phyloP scores from a whole-genome alignment of 1,140 invertebrate species.

The Belonocnema kinseyi region DNA sequence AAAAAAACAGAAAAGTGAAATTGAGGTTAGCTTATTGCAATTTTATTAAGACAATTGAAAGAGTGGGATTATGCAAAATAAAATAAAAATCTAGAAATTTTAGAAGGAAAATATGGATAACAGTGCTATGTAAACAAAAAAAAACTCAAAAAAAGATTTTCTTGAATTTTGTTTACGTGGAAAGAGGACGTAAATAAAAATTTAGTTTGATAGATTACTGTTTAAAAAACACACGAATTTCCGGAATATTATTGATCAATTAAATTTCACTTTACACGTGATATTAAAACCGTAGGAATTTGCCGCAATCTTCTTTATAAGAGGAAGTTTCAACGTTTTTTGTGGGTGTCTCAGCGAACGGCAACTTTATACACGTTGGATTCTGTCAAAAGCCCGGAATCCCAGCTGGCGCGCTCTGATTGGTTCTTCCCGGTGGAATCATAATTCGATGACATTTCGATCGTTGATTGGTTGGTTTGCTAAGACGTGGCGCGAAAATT shows the following conservation, averaged over 20 bases:
- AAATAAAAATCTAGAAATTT: background rate
- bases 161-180: background rate
- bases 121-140: slow-evolving; percentile 9
- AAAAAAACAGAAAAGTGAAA: too few species aligned
- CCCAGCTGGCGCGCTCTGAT: slow-evolving; percentile 69
- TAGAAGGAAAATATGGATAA: background rate
- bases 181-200: background rate
- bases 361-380: slow-evolving; percentile 70
- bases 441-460: background rate
- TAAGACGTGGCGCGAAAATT: background rate
- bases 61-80: background rate
- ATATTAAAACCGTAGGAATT: slow-evolving; percentile 44
- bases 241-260: background rate
- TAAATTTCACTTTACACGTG: slow-evolving; percentile 19
- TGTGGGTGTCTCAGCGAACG: slow-evolving; percentile 37
- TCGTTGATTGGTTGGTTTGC: background rate
- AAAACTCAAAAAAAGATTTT: background rate
- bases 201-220: slow-evolving; percentile 18
- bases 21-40: background rate
- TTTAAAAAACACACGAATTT: slow-evolving; percentile 26
- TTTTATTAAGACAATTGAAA: background rate
- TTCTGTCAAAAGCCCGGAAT: slow-evolving; percentile 70
- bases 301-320: slow-evolving; percentile 24
- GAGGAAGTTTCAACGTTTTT: slow-evolving; percentile 32
- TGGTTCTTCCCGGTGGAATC: slow-evolving; percentile 49